These are phyloP conservation scores for Diploscapter pachys DNA, from an alignment of 1,140 invertebrate species.

Conservation along the genomic window DNA sequence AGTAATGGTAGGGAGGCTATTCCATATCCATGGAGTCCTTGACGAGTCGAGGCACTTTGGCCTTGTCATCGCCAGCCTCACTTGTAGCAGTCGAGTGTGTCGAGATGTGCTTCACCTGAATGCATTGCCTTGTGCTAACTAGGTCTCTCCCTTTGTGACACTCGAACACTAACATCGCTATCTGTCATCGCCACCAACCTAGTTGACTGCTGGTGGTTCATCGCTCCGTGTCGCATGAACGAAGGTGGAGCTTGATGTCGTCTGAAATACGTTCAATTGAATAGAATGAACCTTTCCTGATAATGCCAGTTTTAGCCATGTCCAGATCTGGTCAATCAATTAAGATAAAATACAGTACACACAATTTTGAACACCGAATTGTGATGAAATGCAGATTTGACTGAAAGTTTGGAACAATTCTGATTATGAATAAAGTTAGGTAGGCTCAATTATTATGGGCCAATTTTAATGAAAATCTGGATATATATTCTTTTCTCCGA, in stretches of 20 bases:
- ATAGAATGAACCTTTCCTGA: not conserved
- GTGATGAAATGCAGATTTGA: no score
- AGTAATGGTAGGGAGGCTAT: no score
- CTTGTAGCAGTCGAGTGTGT: conserved; percentile 31
- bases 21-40: conserved; percentile 17
- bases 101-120: conserved; percentile 28
- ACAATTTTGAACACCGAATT: no score
- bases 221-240: conserved; percentile 36
- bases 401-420: no score
- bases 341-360: no score
- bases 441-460: no score
- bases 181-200: conserved; percentile 28
- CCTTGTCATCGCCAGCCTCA: conserved; percentile 20
- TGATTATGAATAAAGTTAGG: no score
- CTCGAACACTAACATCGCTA: conserved; percentile 21
- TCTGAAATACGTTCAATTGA: not conserved
- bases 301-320: not conserved
- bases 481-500: no score
- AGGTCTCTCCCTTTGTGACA: not conserved
- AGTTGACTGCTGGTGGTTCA: conserved; percentile 37
- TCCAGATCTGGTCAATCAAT: not conserved
- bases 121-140: not conserved
- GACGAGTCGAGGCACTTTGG: conserved; percentile 31
- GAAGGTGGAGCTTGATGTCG: conserved; percentile 14
- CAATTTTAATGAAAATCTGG: no score